Evolutionary conservation across 1,140 invertebrate species (phyloP), one percentile per base, ranked within the genome.

Genomic region (Drosophila santomea): DNA sequence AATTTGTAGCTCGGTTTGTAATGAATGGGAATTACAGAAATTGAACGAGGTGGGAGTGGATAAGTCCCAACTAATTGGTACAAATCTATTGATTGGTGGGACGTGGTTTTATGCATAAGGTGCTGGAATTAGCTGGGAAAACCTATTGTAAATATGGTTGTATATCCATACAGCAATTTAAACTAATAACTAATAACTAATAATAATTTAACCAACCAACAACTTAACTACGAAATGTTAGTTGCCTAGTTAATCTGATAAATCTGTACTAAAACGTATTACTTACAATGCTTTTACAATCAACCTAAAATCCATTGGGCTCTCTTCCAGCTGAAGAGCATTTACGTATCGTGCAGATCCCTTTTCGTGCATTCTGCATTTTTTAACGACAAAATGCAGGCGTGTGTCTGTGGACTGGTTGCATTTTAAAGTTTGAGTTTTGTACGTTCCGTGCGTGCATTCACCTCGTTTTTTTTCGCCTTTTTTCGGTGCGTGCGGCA

Each of bases 341-440:
- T 67, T 36, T 67, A 4, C 3, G 8, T 35, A 25, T 61, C 68
- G 68, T 47, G 56, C n/a, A 35, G 2, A 54, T 20, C 14, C 32
- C 25, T 17, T 3, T 25, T 28, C 17, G 25, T 39, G 17, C 45
- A 15, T 15, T 28, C 52, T 66, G 45, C 15, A 73, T 63, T 56
- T 61, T 71, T 68, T 79, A 58, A 64, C 52, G 47, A 73, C 61
- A 78, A 78, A 80, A 59, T 80, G 45, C 77, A 74, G 51, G 59
- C 60, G 78, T 71, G 74, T 78, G 62, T 83, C 58, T 80, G 77
- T 76, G 81, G 47, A 66, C 60, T 89, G 73, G 68, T 75, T 89
- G 84, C 84, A 89, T 83, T 89, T 90, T 88, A 90, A 90, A 90
- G 86, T 90, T 90, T 71, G 88, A 90, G 79, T 86, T 90, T 86